phyloP scores from a whole-genome alignment of 2,797 vertebrate genomes.

The Danio albolineatus region DNA sequence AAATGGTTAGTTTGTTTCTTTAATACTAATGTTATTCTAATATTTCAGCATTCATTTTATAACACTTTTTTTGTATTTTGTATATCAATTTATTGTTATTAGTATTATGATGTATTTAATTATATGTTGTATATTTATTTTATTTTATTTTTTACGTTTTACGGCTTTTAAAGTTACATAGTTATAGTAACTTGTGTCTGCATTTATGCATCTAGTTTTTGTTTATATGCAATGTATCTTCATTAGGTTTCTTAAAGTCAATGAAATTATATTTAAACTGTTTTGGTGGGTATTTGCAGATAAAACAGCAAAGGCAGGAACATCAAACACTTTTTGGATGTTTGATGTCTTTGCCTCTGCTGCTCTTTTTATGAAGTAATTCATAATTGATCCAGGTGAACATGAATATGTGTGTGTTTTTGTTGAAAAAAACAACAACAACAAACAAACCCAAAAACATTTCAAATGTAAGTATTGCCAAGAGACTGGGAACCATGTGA shows the following conservation, averaged over 20 bases:
- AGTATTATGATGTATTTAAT: no score
- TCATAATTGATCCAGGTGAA: background rate
- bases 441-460: no score
- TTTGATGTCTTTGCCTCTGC: conserved; percentile 11
- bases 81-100: no score
- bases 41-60: no score
- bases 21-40: no score
- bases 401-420: background rate
- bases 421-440: background rate
- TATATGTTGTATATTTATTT: no score
- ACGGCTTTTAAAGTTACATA: no score
- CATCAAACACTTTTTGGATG: background rate
- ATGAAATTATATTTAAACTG: background rate
- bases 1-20: no score
- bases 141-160: no score
- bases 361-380: background rate
- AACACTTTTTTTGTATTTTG: no score
- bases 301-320: background rate
- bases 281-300: background rate
- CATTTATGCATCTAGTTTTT: background rate
- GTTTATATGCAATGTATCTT: background rate
- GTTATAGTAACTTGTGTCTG: background rate
- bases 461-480: background rate
- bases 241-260: background rate
- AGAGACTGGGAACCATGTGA: no score